Evolutionary conservation across 2,888 invertebrate species (phyloP), one percentile per base, ranked within the genome.

Genomic region (Molorchus minor): DNA sequence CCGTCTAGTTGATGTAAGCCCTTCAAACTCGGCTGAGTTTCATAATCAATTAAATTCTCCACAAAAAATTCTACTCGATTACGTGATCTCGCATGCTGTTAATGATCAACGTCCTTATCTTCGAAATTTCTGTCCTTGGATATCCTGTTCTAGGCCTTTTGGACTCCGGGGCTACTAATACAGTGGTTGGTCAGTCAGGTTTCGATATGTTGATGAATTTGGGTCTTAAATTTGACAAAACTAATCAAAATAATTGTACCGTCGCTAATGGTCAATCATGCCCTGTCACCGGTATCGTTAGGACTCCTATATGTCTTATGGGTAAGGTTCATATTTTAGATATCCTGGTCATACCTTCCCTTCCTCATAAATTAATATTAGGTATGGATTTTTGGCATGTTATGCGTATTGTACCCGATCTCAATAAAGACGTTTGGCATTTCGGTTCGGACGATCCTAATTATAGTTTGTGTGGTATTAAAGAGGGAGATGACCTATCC

Each of bases 81-180:
- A 19, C n/a, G 20, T 40, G 17, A 40, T 40, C 4, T 19, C 40
- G 10, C 40, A 40, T 40, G 40, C 40, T 3, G 40, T 19, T n/a
- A 20, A 20, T 7, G 19, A 40, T 41, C 41, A 41, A 21, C 20
- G 41, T 5, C 20, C 21, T 21, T 41, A 12, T 41, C n/a, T 13
- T 41, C 2, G 12, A 41, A 21, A 13, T 41, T 41, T 20, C 12
- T 21, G 12, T 41, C n/a, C 12, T 41, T 1, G 13, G 13, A 4
- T 21, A 41, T 41, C 41, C 41, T 12, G 12, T 41, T n/a, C n/a
- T n/a, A n/a, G n/a, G n/a, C n/a, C n/a, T n/a, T n/a, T n/a, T n/a
- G n/a, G n/a, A n/a, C n/a, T 10, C 41, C 3, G 41, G 41, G n/a
- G 41, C 41, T 1, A 41, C 41, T 4, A n/a, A 12, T 41, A 41